Conservation (phyloP, 2,113 vertebrate genomes). For the Psophia crepitans region DNA sequence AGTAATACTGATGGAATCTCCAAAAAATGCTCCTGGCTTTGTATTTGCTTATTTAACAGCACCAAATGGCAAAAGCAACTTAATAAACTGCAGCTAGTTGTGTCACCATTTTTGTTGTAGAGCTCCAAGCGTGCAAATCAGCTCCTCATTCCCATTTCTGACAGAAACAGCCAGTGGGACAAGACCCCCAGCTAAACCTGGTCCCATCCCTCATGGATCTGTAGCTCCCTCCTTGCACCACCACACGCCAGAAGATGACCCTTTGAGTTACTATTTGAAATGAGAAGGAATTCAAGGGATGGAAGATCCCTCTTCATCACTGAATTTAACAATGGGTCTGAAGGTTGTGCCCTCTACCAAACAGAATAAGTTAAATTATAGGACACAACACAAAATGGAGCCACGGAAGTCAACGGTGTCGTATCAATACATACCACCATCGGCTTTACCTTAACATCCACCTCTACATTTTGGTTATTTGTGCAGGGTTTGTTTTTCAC, state of each 20-base stretch:
- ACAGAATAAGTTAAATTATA: neutral
- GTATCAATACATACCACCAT: neutral
- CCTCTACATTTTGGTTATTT: too few relatives aligned
- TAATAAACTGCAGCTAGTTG: neutral
- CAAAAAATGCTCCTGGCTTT: neutral
- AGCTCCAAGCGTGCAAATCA: accelerated
- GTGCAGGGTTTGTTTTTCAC: neutral
- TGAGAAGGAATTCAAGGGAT: neutral
- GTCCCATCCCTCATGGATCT: neutral
- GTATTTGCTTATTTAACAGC: neutral
- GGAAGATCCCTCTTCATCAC: neutral
- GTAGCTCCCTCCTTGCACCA: neutral
- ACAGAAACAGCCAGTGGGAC: neutral
- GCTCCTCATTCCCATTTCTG: neutral
- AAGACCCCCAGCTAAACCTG: neutral
- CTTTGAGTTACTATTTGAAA: neutral
- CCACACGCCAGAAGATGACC: neutral
- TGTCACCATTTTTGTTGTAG: too few relatives aligned
- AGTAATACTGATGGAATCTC: neutral
- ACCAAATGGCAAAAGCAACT: neutral
- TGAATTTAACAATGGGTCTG: too few relatives aligned
- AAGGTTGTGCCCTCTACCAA: neutral
- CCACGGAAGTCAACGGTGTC: neutral
- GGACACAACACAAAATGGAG: neutral
- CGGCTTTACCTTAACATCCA: neutral